These are phyloP conservation scores for Andinoacara biseriatus DNA, from an alignment of 2,113 vertebrate genomes.

Conservation along the genomic window DNA sequence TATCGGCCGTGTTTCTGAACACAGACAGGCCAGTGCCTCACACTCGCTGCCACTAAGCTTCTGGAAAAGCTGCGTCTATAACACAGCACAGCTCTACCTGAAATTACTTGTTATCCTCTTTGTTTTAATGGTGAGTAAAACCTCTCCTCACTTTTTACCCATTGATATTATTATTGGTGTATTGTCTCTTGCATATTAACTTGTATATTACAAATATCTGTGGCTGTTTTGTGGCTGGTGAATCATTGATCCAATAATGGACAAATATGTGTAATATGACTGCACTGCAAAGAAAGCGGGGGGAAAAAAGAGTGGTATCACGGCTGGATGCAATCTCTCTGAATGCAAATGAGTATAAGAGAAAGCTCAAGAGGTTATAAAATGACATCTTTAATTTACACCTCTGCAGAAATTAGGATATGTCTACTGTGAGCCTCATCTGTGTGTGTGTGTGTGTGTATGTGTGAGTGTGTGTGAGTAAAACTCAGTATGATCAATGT, in stretches of 20 bases:
- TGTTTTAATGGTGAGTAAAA: constrained; percentile 1
- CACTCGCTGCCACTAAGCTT: not conserved
- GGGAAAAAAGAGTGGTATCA: constrained; percentile 11
- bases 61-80: not conserved
- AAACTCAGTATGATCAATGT: constrained; percentile 15
- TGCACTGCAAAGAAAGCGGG: not conserved
- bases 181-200: not conserved
- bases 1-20: not conserved
- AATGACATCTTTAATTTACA: not conserved
- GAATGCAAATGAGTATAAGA: constrained; percentile 25
- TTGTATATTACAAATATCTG: not conserved
- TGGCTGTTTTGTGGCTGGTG: constrained; percentile 1
- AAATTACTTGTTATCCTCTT: not conserved
- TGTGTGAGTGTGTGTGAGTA: too few species aligned
- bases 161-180: not conserved
- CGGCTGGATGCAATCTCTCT: not conserved
- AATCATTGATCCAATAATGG: not conserved
- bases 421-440: not conserved
- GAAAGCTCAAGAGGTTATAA: constrained; percentile 4
- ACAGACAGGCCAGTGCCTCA: not conserved
- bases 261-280: not conserved
- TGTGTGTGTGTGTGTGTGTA: not conserved
- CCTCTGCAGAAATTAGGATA: constrained; percentile 11
- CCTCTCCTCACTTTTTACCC: not conserved
- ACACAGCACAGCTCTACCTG: not conserved